Evolutionary conservation across 2,113 vertebrate species (phyloP).

Genomic region (Seriola dumerili): DNA sequence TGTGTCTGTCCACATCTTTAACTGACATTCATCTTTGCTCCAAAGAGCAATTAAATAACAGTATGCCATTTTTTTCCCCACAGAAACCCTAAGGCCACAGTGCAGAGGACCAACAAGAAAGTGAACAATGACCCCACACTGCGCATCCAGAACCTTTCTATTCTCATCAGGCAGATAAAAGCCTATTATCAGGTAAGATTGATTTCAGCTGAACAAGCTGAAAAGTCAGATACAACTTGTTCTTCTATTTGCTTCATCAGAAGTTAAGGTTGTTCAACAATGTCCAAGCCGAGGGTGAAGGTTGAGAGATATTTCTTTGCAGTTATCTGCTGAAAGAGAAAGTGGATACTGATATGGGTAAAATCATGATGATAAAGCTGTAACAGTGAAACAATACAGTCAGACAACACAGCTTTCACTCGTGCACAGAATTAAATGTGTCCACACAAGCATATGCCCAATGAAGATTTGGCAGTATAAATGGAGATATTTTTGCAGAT

Average conservation of each 20-base stretch:
- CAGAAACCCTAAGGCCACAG: constrained; percentile 94
- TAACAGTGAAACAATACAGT: constrained; percentile 18
- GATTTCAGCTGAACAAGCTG: background rate
- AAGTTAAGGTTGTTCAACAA: background rate
- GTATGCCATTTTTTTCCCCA: background rate
- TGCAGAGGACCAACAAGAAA: constrained; percentile 96
- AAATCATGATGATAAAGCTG: background rate
- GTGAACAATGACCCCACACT: constrained; percentile 95
- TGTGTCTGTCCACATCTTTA: background rate
- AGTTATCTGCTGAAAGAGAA: background rate
- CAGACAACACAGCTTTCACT: constrained; percentile 35
- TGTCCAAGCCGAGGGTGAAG: background rate
- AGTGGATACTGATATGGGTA: background rate
- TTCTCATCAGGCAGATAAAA: constrained; percentile 95
- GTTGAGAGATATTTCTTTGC: background rate
- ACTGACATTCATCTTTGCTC: constrained; percentile 1
- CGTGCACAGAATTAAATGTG: background rate
- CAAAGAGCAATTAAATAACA: background rate
- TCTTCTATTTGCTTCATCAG: background rate
- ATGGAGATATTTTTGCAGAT: constrained; percentile 45
- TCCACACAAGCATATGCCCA: constrained; percentile 13
- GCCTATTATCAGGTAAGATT: constrained; percentile 94
- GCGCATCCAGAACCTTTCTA: constrained; percentile 95
- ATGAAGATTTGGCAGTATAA: constrained; percentile 41
- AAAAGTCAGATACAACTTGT: background rate